Evolutionary conservation across 2,888 invertebrate genomes (phyloP), one percentile per base, ranked within the genome.

Genomic region (Andrena fulva): DNA sequence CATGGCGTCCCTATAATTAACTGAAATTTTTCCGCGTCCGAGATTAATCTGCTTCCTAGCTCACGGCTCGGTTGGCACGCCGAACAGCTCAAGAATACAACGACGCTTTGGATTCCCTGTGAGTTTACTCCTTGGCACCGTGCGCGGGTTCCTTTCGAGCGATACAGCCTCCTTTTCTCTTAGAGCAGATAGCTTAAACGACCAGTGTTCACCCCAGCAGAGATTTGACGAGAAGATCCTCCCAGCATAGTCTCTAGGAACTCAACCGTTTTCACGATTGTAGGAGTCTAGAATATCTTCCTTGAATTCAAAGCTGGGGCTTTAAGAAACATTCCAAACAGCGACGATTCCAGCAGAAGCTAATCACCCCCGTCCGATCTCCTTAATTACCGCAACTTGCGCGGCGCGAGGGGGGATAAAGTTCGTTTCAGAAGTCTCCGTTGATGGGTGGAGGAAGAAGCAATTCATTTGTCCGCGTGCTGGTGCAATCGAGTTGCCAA

Each of bases 31-130:
- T 79, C 66, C 63, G 27, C n/a, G 12, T 16, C 24, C 3, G 16
- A 72, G 75, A 79, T 79, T 79, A 84, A 84, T 84, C 68, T 76
- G 70, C 68, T 50, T 75, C 54, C 71, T 76, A 69, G 74, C 71
- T 79, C 66, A 69, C 62, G 84, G 66, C 79, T 84, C 79, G 42
- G 54, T 84, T 83, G 84, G 84, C 75, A 84, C 69, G 66, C 52
- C 62, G 79, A 76, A 79, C 48, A 74, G 54, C 56, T 84, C 66
- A 33, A 69, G 79, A 84, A 75, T 84, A 84, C 79, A 79, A 84
- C 78, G 70, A 67, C 71, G 78, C 68, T 66, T 83, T 27, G 60
- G 59, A 75, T 79, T 74, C 71, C 35, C 35, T 27, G 35, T 48
- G 24, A 72, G 54, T 54, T 67, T 63, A 70, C 63, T 73, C 71